Evolutionary conservation across 2,888 invertebrate genomes (phyloP).

Genomic region (Brachypterus glaber): DNA sequence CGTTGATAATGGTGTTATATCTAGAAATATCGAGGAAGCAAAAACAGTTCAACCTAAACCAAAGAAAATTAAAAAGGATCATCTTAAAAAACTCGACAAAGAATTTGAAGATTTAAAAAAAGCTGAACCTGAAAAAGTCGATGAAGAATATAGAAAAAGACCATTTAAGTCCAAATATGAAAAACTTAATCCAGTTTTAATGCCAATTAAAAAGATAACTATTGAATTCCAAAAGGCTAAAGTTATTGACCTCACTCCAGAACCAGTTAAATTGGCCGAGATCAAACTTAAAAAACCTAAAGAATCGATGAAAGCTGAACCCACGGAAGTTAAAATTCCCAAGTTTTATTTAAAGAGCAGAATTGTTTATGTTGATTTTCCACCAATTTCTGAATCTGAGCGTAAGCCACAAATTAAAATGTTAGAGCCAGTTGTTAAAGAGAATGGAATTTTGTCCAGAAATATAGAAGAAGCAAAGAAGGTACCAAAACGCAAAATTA

Average conservation of each 20-base stretch:
- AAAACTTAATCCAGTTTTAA: slow-evolving; percentile 28
- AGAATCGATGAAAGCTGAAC: slow-evolving; percentile 26
- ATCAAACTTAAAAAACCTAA: slow-evolving; percentile 49
- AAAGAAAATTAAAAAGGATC: slow-evolving; percentile 24
- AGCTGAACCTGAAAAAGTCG: slow-evolving; percentile 20
- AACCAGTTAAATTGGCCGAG: slow-evolving; percentile 51
- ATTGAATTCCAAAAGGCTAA: slow-evolving; percentile 48
- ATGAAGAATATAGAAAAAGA: slow-evolving; percentile 28
- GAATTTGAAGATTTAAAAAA: slow-evolving; percentile 29
- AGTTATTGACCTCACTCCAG: slow-evolving; percentile 44
- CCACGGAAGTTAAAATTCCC: slow-evolving; percentile 42
- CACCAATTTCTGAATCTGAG: slow-evolving; percentile 31
- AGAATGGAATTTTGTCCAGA: slow-evolving; percentile 26
- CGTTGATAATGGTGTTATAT: slow-evolving; percentile 57
- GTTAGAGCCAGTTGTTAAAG: slow-evolving; percentile 30
- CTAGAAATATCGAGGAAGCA: slow-evolving; percentile 35
- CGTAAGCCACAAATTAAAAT: slow-evolving; percentile 31
- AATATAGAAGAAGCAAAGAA: slow-evolving; percentile 26
- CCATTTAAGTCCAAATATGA: slow-evolving; percentile 31
- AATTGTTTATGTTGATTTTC: slow-evolving; percentile 47
- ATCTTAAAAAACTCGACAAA: slow-evolving; percentile 21
- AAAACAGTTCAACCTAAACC: slow-evolving; percentile 24
- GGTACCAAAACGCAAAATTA: slow-evolving; percentile 42
- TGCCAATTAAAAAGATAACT: slow-evolving; percentile 26
- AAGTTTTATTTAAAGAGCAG: slow-evolving; percentile 62